phyloP scores from a whole-genome alignment of 2,888 invertebrate genomes.

The Drosophila neotestacea region DNA sequence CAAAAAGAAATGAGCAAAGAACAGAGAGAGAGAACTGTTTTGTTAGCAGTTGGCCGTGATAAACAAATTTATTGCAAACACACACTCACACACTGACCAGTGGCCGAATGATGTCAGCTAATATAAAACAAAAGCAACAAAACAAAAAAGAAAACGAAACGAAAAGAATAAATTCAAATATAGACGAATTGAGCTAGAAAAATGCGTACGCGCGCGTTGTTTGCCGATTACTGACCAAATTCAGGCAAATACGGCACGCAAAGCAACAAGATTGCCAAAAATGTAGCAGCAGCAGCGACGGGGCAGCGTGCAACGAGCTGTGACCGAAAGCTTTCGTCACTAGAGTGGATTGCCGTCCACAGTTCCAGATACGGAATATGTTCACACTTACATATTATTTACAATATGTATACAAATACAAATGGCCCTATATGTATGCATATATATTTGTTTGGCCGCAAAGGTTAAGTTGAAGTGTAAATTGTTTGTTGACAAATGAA shows the following conservation, averaged over 20 bases:
- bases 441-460: constrained; percentile 13
- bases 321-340: constrained; percentile 35
- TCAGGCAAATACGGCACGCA: constrained; percentile 51
- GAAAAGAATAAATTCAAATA: constrained; percentile 5
- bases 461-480: constrained; percentile 69
- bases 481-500: constrained; percentile 54
- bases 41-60: constrained; percentile 42
- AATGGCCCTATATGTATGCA: not conserved
- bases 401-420: constrained; percentile 6
- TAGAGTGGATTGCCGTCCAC: too few relatives aligned
- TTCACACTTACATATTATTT: not conserved
- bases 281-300: constrained; percentile 34
- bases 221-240: constrained; percentile 72
- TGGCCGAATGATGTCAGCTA: constrained; percentile 68
- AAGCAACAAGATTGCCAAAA: constrained; percentile 58
- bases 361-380: constrained; percentile 34
- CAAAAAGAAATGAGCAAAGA: constrained; percentile 25
- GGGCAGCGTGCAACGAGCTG: constrained; percentile 53
- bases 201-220: constrained; percentile 77
- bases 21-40: constrained; percentile 40
- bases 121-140: constrained; percentile 29
- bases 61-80: constrained; percentile 39
- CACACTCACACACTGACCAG: constrained; percentile 31
- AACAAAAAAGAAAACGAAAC: constrained; percentile 25
- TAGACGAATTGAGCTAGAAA: constrained; percentile 47